Conservation (phyloP, 2,113 vertebrate species). For the Platanista minor region DNA sequence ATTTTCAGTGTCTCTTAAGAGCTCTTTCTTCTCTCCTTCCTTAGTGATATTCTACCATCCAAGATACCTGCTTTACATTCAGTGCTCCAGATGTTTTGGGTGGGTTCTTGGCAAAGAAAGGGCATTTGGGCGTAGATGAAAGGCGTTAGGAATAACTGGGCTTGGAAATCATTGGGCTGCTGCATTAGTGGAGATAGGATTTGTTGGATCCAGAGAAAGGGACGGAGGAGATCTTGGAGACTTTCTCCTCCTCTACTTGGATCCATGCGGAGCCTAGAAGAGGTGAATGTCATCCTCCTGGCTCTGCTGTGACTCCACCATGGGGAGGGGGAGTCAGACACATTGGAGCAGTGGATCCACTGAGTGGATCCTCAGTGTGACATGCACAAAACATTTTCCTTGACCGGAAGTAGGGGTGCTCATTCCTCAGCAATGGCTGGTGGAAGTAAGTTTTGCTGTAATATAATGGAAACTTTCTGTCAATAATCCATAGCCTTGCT, state of each 20-base stretch:
- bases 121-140: not conserved
- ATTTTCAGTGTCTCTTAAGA: not conserved
- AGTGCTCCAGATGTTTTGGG: not conserved
- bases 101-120: not conserved
- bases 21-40: not conserved
- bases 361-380: not conserved
- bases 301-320: not conserved
- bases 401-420: not conserved
- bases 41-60: not conserved
- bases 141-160: not conserved
- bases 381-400: not conserved
- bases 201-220: not conserved
- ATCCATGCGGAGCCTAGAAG: not conserved
- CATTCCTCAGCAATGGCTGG: not conserved
- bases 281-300: not conserved
- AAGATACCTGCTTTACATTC: not conserved
- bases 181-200: not conserved
- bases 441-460: not conserved
- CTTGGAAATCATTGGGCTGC: not conserved
- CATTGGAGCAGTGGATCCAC: not conserved
- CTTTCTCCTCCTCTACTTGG: not conserved
- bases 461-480: not conserved
- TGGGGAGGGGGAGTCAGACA: not conserved
- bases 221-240: not conserved
- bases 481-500: not conserved